Evolutionary conservation across 2,888 invertebrate species (phyloP).

Genomic region (Morpho achilles): DNA sequence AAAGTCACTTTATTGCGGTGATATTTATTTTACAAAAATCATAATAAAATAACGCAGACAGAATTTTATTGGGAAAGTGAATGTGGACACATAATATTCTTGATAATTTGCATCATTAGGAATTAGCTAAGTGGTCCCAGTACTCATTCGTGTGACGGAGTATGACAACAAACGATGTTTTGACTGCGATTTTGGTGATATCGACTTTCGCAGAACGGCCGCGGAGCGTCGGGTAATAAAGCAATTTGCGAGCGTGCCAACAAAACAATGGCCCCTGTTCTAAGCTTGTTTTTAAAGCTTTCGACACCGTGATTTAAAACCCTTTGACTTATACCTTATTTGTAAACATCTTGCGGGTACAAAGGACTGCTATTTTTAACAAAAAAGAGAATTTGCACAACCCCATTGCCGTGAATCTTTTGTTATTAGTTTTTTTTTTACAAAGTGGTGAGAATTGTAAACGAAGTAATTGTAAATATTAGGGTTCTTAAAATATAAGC

Average conservation of each 20-base stretch:
- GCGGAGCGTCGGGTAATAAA: constrained; percentile 66
- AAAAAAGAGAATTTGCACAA: constrained; percentile 68
- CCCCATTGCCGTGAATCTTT: constrained; percentile 65
- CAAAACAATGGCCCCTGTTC: constrained; percentile 73
- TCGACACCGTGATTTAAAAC: constrained; percentile 77
- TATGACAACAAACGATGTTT: constrained; percentile 68
- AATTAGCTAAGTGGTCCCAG: constrained; percentile 8
- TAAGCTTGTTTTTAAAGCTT: constrained; percentile 77
- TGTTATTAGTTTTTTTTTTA: constrained; percentile 48
- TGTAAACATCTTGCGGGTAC: constrained; percentile 70
- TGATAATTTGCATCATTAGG: constrained; percentile 5
- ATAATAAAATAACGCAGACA: constrained; percentile 28
- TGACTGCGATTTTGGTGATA: constrained; percentile 71
- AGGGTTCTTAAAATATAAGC: constrained; percentile 19
- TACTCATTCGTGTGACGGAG: constrained; percentile 10
- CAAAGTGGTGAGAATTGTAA: constrained; percentile 54
- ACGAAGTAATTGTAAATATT: constrained; percentile 31
- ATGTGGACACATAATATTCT: constrained; percentile 23
- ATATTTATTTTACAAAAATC: constrained; percentile 21
- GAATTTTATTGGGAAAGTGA: constrained; percentile 29
- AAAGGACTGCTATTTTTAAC: constrained; percentile 63
- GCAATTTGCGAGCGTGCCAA: constrained; percentile 72
- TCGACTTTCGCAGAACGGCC: constrained; percentile 64
- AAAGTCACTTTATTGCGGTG: constrained; percentile 30
- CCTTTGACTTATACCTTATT: constrained; percentile 75